phyloP scores from a whole-genome alignment of 2,888 invertebrate genomes.

The Bembecia ichneumoniformis region DNA sequence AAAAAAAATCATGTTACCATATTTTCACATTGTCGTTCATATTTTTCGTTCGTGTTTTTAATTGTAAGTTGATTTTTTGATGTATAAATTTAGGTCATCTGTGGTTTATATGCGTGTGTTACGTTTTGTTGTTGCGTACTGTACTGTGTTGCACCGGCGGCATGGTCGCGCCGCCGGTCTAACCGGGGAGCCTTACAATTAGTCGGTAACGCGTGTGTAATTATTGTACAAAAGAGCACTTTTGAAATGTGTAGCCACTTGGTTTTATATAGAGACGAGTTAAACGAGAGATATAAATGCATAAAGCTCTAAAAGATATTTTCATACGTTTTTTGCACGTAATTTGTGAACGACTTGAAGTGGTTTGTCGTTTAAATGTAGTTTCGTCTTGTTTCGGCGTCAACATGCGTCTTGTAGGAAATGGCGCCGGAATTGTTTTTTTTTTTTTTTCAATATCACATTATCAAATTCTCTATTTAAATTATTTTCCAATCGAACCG shows the following conservation, averaged over 20 bases:
- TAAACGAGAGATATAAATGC: constrained; percentile 47
- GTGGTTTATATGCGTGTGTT: constrained; percentile 8
- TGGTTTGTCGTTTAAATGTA: constrained; percentile 30
- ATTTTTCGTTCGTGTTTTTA: constrained; percentile 33
- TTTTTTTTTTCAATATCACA: too few relatives aligned
- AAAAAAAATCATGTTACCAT: constrained; percentile 64
- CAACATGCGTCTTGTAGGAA: constrained; percentile 13
- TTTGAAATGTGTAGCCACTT: constrained; percentile 57
- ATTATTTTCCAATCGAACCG: too few relatives aligned
- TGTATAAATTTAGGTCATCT: constrained; percentile 30
- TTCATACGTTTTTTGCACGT: constrained; percentile 72
- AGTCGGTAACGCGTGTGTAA: constrained; percentile 47
- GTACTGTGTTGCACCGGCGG: background rate
- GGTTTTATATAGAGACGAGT: constrained; percentile 56
- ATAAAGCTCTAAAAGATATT: constrained; percentile 64
- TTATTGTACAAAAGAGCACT: constrained; percentile 66
- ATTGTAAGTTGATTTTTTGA: constrained; percentile 47
- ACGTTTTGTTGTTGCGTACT: background rate
- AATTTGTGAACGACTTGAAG: constrained; percentile 38
- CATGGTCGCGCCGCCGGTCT: constrained; percentile 8
- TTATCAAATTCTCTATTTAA: too few relatives aligned
- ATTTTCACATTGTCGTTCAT: constrained; percentile 56
- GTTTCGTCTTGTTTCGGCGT: constrained; percentile 37
- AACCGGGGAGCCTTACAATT: constrained; percentile 32
- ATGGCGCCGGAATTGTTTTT: background rate